A percentile compares a stretch with the other conserved stretches of the same genome.
Conservation (phyloP, 2,888 invertebrate species). For the Noctua janthina region DNA sequence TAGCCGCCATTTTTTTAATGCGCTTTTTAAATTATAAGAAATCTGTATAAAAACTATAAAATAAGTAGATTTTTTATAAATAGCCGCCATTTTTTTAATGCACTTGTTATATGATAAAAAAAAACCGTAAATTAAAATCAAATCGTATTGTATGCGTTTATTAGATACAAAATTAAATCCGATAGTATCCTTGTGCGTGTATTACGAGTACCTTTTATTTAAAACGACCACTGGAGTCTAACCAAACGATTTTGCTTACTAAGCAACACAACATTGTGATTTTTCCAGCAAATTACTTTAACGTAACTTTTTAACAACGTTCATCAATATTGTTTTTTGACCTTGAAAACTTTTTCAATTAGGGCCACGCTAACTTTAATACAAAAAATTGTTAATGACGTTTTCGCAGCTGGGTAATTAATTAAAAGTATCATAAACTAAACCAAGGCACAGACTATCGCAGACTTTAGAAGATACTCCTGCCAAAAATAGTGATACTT, state of each 20-base stretch:
- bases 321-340: slow-evolving; percentile 54
- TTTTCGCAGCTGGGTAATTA: slow-evolving; percentile 41
- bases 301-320: slow-evolving; percentile 47
- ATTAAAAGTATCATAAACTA: slow-evolving; percentile 50
- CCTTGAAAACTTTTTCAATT: slow-evolving; percentile 59
- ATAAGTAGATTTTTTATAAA: neutral
- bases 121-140: neutral
- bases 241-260: neutral
- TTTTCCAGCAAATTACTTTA: slow-evolving; percentile 31
- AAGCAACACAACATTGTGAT: neutral
- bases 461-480: neutral
- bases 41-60: neutral
- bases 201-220: neutral
- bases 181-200: no score
- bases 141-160: neutral
- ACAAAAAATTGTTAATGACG: slow-evolving; percentile 59
- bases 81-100: neutral
- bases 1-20: neutral
- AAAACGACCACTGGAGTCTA: neutral
- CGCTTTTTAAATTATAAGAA: neutral
- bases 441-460: neutral
- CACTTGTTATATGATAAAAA: neutral
- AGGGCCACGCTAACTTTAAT: slow-evolving; percentile 38
- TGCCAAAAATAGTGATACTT: neutral
- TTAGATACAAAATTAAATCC: neutral